A percentile compares a stretch with the other conserved stretches of the same genome.
Conservation (phyloP, 2,797 vertebrate species). For the Platalea minor region DNA sequence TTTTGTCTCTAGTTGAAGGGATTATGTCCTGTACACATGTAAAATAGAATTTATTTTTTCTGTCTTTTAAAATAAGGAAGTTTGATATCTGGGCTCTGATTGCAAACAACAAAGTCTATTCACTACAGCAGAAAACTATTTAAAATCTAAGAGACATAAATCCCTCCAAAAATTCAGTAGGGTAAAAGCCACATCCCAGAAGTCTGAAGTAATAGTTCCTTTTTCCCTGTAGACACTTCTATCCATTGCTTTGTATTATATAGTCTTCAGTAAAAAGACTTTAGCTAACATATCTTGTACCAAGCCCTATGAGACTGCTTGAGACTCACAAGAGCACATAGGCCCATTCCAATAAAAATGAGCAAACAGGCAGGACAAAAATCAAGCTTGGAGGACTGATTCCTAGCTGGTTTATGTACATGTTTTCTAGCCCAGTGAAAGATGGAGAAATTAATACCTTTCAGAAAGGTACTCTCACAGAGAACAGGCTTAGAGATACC, state of each 20-base stretch:
- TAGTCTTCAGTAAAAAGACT: not conserved
- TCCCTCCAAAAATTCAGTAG: not conserved
- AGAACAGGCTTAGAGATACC: not conserved
- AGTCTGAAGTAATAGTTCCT: not conserved
- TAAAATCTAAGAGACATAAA: not conserved
- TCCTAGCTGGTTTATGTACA: not conserved
- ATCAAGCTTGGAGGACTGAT: rapidly evolving
- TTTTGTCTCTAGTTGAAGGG: not conserved
- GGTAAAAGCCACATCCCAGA: not conserved
- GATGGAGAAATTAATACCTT: not conserved
- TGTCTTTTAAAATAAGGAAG: not conserved
- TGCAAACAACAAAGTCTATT: not conserved
- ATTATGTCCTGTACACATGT: not conserved
- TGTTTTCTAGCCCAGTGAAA: not conserved
- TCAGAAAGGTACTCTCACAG: not conserved
- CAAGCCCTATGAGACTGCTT: not conserved
- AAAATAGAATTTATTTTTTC: not conserved
- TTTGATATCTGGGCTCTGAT: not conserved
- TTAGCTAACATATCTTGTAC: not conserved
- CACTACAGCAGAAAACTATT: not conserved
- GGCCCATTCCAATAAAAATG: not conserved
- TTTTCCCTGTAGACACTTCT: not conserved
- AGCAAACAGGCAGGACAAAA: not conserved
- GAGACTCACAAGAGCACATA: not conserved
- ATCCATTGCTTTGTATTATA: not conserved